Base-by-base conservation (phyloP, 2,113 vertebrate genomes). In the Osmerus eperlanus region DNA sequence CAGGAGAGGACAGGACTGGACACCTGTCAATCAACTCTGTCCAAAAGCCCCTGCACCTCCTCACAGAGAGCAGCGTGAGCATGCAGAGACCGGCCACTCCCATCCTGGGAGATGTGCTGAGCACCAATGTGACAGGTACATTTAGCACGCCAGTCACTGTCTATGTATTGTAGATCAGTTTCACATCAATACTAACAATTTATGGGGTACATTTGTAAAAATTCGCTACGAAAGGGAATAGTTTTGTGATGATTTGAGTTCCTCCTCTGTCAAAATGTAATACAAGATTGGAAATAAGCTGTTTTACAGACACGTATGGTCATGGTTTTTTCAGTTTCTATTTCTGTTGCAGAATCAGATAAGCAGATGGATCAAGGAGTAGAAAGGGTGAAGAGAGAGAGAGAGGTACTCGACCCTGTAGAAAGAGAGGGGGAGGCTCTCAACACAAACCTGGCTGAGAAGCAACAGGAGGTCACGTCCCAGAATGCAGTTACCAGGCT, bases 81-180 rank as follows among this genome's bases (percentile, higher is more conserved):
- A 25, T 2, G 0, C 67, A 72, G 55, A 72, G 66, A 72, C 41
- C 54, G 41, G 23, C 4, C 28, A 73, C 64, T 14, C 71, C 16
- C 23, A 65, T 61, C 25, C 19, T 25, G 3, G 66, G 73, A 3
- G 28, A 6, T 29, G 16, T 36, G 15, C 70, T 56, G 54, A 18
- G 1, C 16, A 21, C 16, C 13, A 60, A 67, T n/a, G 53, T 28
- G 11, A 64, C 64, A 86, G 83, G 86, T 89, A 84, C 12, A 21
- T 68, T 41, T 67, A 16, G 6, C 13, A 68, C 23, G 18, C 8
- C 51, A 54, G 1, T 29, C 13, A 68, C 11, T 25, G 28, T 62
- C 21, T 55, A 16, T 52, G 13, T 18, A 1, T 25, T 25, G 23
- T 13, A 19, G 4, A 51, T 65, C 64, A n/a, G 56, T 59, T 21